Evolutionary conservation across 2,888 invertebrate species (phyloP), one percentile per base, ranked within the genome.

Genomic region (Tetragnatha montana): DNA sequence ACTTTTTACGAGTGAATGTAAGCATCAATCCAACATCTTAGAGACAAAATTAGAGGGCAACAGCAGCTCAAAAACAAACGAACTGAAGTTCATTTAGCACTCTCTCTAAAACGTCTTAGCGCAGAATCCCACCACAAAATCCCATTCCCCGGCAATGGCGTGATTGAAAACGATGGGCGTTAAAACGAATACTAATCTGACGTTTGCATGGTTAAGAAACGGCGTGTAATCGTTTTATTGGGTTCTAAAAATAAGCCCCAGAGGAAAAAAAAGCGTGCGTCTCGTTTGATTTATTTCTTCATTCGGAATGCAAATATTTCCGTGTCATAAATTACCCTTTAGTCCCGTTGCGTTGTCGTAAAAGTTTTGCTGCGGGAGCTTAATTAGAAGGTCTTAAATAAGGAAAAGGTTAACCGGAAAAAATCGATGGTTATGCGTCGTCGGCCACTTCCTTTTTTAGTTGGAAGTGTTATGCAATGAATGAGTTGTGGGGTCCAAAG

Each of bases 81-180:
- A 35, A 35, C 4, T 35, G 35, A 35, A 35, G 35, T 35, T 35
- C 35, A 35, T 35, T 35, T 35, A 35, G 35, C 35, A 35, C 35
- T 35, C 35, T 35, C n/a, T 35, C 35, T n/a, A n/a, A n/a, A 35
- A 35, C 35, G 35, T 35, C 35, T 35, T 4, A 35, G 2, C 35
- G 35, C 35, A 35, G 35, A 35, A 35, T 35, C 35, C 35, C 35
- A 35, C 35, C 35, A 35, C 35, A 35, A 35, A 35, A 35, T 4
- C 35, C 35, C 35, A 2, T 35, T 35, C 35, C 35, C 35, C 2
- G 35, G 19, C 14, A 50, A 8, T 73, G 14, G 51, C 73, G 73
- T 82, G 73, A 82, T 82, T 82, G 51, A 82, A 74, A 82, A 73
- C 51, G 81, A 82, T 82, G 81, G 73, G 21, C 81, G 73, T 73